A percentile compares a stretch with the other conserved stretches of the same genome.
Evolutionary conservation across 2,797 vertebrate genomes (phyloP).

Genomic region (Microcaecilia unicolor): DNA sequence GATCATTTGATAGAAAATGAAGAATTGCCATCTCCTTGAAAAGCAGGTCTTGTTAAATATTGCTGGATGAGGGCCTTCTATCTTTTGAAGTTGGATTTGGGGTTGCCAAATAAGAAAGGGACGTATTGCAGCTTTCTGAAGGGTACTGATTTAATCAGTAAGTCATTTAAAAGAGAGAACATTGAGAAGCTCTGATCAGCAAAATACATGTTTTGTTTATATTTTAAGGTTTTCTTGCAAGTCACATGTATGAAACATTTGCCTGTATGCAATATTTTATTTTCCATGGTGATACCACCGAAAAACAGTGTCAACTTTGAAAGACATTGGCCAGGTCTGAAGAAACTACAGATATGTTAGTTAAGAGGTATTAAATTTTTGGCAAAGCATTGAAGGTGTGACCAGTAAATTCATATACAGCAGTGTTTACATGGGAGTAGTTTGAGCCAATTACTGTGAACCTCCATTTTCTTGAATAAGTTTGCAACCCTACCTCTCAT

Average conservation of each 20-base stretch:
- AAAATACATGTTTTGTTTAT: not conserved
- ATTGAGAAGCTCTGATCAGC: slow-evolving; percentile 5
- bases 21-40: slow-evolving; percentile 81
- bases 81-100: not conserved
- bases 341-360: not conserved
- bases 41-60: slow-evolving; percentile 3
- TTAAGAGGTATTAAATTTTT: not conserved
- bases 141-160: too few relatives aligned
- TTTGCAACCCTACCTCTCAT: too few relatives aligned
- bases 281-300: too few relatives aligned
- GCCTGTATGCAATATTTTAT: too few relatives aligned
- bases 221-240: too few relatives aligned
- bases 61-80: not conserved
- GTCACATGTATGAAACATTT: too few relatives aligned
- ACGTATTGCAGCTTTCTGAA: not conserved
- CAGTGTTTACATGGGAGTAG: not conserved
- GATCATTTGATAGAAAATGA: slow-evolving; percentile 85
- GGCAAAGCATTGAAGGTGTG: not conserved
- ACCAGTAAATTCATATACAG: slow-evolving; percentile 7
- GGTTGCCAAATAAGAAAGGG: not conserved
- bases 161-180: too few relatives aligned
- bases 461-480: too few relatives aligned
- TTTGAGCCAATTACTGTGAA: slow-evolving; percentile 6
- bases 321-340: slow-evolving; percentile 12
- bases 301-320: too few relatives aligned